Conservation (phyloP, 2,113 vertebrate species). For the Nannospalax galili region DNA sequence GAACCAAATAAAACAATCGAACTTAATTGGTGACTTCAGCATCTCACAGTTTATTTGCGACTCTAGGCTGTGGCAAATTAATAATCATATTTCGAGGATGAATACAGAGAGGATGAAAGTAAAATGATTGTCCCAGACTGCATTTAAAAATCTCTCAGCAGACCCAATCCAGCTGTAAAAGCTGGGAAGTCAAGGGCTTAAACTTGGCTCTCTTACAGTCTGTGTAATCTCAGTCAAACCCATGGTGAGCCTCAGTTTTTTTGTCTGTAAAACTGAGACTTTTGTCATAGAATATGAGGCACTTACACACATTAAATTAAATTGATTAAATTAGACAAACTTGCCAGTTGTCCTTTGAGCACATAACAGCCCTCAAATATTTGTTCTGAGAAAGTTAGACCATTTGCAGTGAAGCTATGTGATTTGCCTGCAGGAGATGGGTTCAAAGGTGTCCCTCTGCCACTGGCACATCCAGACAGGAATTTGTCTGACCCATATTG, state of each 20-base stretch:
- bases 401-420: background rate
- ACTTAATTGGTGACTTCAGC: slow-evolving; percentile 83
- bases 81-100: background rate
- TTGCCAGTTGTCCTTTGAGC: background rate
- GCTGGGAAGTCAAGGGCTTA: fast-evolving
- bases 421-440: background rate
- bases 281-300: background rate
- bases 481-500: background rate
- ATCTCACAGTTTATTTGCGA: slow-evolving; percentile 58
- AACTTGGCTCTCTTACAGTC: fast-evolving
- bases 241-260: background rate
- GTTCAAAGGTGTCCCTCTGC: background rate
- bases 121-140: background rate
- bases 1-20: slow-evolving; percentile 82
- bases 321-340: background rate
- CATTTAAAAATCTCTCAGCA: background rate
- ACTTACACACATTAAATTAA: background rate
- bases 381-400: background rate
- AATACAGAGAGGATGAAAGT: background rate
- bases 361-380: fast-evolving
- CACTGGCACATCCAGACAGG: background rate
- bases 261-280: background rate
- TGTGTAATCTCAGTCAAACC: no score
- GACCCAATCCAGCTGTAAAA: background rate
- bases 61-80: slow-evolving; percentile 45